These are phyloP conservation scores for Ploceus nigricollis DNA, from an alignment of 2,113 vertebrate genomes.

Conservation along the genomic window DNA sequence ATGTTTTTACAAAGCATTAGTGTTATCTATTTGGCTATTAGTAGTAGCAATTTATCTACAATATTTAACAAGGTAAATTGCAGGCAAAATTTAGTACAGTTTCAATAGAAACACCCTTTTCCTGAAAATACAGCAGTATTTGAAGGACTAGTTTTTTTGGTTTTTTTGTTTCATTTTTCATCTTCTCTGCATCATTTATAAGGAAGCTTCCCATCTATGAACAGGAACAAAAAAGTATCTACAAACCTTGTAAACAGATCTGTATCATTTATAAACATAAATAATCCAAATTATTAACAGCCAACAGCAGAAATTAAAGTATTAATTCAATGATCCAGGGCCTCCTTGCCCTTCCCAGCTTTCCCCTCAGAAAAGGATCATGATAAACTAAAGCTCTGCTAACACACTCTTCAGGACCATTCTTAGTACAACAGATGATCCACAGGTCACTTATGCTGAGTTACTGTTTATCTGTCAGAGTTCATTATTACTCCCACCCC, in stretches of 20 bases:
- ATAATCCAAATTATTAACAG: slow-evolving; percentile 99
- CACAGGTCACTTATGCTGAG: slow-evolving; percentile 89
- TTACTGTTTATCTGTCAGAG: slow-evolving; percentile 82
- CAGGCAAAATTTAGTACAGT: slow-evolving; percentile 99
- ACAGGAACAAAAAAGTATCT: slow-evolving; percentile 99
- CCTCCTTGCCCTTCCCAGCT: slow-evolving; percentile 70
- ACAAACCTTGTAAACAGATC: slow-evolving; percentile 99
- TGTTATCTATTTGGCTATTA: slow-evolving; percentile 99
- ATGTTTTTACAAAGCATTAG: slow-evolving; percentile 96
- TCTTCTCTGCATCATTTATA: slow-evolving; percentile 88
- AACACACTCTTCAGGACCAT: slow-evolving; percentile 77
- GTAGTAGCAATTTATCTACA: slow-evolving; percentile 98
- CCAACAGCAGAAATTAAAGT: slow-evolving; percentile 94
- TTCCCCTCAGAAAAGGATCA: slow-evolving; percentile 81
- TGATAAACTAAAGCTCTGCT: slow-evolving; percentile 83
- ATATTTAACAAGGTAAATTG: slow-evolving; percentile 99
- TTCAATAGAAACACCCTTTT: slow-evolving; percentile 99
- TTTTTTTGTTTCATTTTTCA: neutral
- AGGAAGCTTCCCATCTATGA: slow-evolving; percentile 98
- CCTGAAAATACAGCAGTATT: slow-evolving; percentile 99
- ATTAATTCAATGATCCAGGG: slow-evolving; percentile 87
- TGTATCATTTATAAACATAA: slow-evolving; percentile 99
- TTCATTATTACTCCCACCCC: slow-evolving; percentile 82
- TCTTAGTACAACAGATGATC: slow-evolving; percentile 78
- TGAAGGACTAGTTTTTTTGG: slow-evolving; percentile 86